phyloP scores from a whole-genome alignment of 2,888 invertebrate genomes.

The Odontocerum albicorne region DNA sequence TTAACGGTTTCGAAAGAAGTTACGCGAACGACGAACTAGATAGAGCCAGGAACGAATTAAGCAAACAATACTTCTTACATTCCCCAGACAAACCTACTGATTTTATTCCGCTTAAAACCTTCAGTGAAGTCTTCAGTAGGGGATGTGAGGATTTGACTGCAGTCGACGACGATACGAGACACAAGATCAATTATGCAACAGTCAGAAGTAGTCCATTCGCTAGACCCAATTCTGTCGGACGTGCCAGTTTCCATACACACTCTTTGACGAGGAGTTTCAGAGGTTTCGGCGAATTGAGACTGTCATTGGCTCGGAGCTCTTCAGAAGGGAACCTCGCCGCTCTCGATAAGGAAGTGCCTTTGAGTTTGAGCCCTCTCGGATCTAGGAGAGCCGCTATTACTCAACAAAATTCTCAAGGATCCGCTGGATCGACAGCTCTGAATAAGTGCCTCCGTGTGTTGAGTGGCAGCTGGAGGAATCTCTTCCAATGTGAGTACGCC shows the following conservation, averaged over 20 bases:
- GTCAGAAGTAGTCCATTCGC: conserved; percentile 53
- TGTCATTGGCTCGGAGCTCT: conserved; percentile 64
- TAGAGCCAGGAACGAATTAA: conserved; percentile 18
- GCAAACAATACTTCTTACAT: conserved; percentile 33
- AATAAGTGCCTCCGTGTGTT: conserved; percentile 74
- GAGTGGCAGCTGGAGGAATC: conserved; percentile 80
- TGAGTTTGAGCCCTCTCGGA: conserved; percentile 33
- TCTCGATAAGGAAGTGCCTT: conserved; percentile 34
- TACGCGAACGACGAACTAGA: conserved; percentile 38
- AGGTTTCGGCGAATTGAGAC: conserved; percentile 37
- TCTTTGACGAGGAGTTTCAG: conserved; percentile 43
- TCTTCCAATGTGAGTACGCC: conserved; percentile 68
- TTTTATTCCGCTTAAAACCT: conserved; percentile 51
- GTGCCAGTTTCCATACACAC: conserved; percentile 52
- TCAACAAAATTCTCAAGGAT: conserved; percentile 44
- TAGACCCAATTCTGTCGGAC: conserved; percentile 32
- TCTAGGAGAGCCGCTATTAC: conserved; percentile 36
- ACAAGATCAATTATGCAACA: conserved; percentile 51
- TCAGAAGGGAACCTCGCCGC: conserved; percentile 70
- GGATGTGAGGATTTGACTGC: conserved; percentile 38
- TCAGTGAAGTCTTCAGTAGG: conserved; percentile 39
- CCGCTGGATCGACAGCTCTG: conserved; percentile 46
- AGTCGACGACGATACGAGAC: conserved; percentile 37
- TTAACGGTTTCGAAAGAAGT: conserved; percentile 31
- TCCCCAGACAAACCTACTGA: conserved; percentile 44